Conservation (phyloP, 2,797 vertebrate genomes). For the Tarsius wallacei region DNA sequence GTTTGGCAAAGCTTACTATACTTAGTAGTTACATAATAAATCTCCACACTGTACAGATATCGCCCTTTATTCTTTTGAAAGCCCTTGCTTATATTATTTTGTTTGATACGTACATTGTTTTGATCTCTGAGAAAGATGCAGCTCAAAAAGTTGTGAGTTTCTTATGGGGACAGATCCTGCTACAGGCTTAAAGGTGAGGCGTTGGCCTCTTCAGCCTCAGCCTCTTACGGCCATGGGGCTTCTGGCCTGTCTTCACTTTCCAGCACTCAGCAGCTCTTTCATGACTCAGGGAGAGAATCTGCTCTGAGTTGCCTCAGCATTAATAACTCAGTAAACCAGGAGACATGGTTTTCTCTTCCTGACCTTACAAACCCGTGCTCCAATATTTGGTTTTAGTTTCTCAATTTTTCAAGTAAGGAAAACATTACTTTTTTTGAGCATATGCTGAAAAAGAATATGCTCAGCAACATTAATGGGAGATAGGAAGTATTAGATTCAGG, state of each 20-base stretch:
- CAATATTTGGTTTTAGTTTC: not conserved
- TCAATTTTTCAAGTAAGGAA: not conserved
- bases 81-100: not conserved
- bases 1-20: not conserved
- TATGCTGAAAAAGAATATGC: no score
- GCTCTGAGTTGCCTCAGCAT: not conserved
- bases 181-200: rapidly evolving
- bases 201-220: rapidly evolving
- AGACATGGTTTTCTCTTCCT: not conserved
- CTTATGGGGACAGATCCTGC: not conserved
- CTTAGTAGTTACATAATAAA: not conserved
- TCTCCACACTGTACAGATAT: not conserved
- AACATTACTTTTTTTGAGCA: not conserved
- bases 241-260: not conserved
- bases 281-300: not conserved
- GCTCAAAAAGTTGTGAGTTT: not conserved
- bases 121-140: not conserved
- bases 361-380: not conserved
- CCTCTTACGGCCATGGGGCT: not conserved
- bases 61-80: not conserved
- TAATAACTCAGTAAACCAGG: not conserved
- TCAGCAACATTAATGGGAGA: not conserved
- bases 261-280: not conserved
- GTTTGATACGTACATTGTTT: not conserved
- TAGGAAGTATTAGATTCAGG: not conserved